These are phyloP conservation scores for Epinephelus cyanopodus DNA, from an alignment of 2,113 vertebrate species.

Conservation along the genomic window DNA sequence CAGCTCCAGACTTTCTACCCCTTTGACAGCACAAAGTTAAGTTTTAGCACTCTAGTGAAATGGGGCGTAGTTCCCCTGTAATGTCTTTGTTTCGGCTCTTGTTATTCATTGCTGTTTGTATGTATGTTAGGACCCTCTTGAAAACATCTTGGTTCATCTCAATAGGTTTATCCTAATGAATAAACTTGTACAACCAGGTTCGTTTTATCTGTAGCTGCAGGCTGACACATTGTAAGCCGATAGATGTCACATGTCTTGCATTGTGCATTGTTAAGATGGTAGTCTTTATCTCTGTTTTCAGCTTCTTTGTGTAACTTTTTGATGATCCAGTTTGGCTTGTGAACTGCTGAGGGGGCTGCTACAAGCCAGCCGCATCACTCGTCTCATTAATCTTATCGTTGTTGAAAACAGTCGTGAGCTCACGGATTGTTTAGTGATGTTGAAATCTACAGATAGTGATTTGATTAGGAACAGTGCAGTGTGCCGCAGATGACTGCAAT, in stretches of 20 bases:
- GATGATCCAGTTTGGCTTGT: constrained; percentile 28
- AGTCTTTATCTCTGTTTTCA: constrained; percentile 12
- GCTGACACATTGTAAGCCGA: neutral
- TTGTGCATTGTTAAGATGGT: neutral
- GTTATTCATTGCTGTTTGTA: too few species aligned
- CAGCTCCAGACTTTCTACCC: too few species aligned
- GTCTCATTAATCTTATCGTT: constrained; percentile 20
- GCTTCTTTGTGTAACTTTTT: constrained; percentile 4
- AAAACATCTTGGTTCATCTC: too few species aligned
- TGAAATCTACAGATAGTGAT: neutral
- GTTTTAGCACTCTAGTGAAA: too few species aligned
- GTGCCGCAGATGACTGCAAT: neutral
- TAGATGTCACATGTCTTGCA: neutral
- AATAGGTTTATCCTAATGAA: too few species aligned
- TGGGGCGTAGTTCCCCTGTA: too few species aligned
- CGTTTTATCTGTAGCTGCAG: neutral
- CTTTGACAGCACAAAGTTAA: too few species aligned
- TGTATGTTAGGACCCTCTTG: too few species aligned
- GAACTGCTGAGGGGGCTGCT: constrained; percentile 36
- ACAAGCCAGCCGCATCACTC: neutral
- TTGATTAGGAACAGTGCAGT: neutral
- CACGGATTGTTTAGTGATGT: neutral
- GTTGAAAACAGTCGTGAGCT: neutral
- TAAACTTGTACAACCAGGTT: neutral
- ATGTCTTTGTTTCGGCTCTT: too few species aligned